These are phyloP conservation scores for Piprites chloris DNA, from an alignment of 2,113 vertebrate species.

Conservation along the genomic window DNA sequence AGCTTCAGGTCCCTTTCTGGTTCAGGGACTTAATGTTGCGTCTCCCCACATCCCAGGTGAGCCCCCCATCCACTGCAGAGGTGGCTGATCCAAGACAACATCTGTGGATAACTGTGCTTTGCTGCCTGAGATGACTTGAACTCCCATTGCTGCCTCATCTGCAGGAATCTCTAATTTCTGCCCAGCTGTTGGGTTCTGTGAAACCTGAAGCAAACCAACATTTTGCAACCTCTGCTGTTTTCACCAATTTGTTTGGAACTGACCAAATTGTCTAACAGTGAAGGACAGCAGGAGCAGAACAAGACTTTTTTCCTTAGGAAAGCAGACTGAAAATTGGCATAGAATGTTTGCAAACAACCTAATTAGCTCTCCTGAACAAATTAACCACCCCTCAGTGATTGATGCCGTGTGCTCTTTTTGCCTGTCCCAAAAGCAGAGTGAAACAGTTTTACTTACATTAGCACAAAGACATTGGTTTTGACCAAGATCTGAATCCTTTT, in stretches of 20 bases:
- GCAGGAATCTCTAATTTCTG: neutral
- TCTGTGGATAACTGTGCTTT: neutral
- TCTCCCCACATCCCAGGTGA: neutral
- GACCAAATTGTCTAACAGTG: neutral
- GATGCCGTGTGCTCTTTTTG: neutral
- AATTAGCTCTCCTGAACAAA: neutral
- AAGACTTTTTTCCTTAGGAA: neutral
- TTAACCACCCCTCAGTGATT: neutral
- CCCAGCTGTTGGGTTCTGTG: neutral
- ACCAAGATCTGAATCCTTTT: neutral
- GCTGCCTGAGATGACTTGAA: neutral
- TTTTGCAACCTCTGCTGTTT: neutral
- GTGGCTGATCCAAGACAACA: accelerated
- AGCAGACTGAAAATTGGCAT: neutral
- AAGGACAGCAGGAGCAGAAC: neutral
- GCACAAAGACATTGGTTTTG: neutral
- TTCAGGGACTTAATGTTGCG: neutral
- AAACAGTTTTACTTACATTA: neutral
- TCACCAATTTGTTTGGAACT: neutral
- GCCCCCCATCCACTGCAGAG: accelerated
- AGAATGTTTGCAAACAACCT: neutral
- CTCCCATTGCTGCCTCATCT: neutral
- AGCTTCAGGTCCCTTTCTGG: neutral
- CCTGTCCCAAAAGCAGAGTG: neutral
- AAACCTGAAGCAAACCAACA: neutral